phyloP scores from a whole-genome alignment of 1,140 invertebrate genomes.

The Parasteatoda tepidariorum region DNA sequence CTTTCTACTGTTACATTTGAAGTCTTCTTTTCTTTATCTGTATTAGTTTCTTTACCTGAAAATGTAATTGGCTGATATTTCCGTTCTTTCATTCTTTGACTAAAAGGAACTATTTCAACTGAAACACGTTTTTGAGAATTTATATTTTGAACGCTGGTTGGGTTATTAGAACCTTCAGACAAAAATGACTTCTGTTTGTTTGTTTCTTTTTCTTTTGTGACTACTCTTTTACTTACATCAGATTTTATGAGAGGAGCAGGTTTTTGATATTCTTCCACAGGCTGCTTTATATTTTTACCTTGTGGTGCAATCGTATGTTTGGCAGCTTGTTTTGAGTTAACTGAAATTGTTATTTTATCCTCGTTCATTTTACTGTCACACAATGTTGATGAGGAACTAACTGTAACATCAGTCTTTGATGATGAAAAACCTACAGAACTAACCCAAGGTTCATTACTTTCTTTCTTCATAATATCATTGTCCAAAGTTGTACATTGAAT shows the following conservation, averaged over 20 bases:
- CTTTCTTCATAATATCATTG: background rate
- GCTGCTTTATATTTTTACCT: slow-evolving; percentile 2
- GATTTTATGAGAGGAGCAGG: background rate
- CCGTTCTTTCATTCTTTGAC: slow-evolving; percentile 59
- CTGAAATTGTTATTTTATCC: slow-evolving; percentile 56
- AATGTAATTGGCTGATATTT: slow-evolving; percentile 52
- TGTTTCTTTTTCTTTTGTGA: slow-evolving; percentile 23
- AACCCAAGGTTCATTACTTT: slow-evolving; percentile 22
- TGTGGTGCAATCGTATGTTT: background rate
- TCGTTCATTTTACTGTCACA: slow-evolving; percentile 40
- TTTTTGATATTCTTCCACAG: background rate
- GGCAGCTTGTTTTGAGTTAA: slow-evolving; percentile 28
- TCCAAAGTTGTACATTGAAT: background rate
- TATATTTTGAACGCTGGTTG: background rate
- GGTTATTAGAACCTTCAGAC: slow-evolving; percentile 3
- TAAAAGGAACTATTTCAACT: slow-evolving; percentile 62
- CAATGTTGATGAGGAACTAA: slow-evolving; percentile 25
- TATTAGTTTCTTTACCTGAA: slow-evolving; percentile 15
- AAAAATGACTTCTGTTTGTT: slow-evolving; percentile 21
- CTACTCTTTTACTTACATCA: background rate
- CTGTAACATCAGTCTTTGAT: slow-evolving; percentile 29
- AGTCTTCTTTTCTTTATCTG: slow-evolving; percentile 24
- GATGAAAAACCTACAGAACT: slow-evolving; percentile 33
- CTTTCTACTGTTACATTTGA: slow-evolving; percentile 13
- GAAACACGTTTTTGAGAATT: slow-evolving; percentile 56